Evolutionary conservation across 1,140 invertebrate genomes (phyloP).

Genomic region (Adoxophyes honmai): DNA sequence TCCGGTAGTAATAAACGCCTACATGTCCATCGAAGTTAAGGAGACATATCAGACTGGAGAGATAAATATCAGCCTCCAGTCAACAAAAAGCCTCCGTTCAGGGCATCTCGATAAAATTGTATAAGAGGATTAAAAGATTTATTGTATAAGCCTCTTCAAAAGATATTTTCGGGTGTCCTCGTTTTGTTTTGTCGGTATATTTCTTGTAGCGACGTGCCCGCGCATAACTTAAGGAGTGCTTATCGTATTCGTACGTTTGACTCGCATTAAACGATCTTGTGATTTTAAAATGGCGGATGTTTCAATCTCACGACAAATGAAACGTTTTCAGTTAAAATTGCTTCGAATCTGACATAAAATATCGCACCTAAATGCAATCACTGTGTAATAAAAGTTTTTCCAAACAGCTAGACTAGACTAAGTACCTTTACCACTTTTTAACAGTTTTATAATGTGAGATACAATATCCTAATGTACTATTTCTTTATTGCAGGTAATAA

Average conservation of each 20-base stretch:
- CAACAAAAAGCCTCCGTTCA: conserved; percentile 27
- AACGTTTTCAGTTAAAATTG: background rate
- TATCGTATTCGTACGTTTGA: conserved; percentile 54
- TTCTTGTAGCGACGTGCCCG: conserved; percentile 55
- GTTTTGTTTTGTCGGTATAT: conserved; percentile 62
- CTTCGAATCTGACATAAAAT: no score
- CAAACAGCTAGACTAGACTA: no score
- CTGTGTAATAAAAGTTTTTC: no score
- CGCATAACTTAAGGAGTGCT: conserved; percentile 62
- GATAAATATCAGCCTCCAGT: conserved; percentile 8
- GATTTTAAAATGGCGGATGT: conserved; percentile 15
- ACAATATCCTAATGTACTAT: background rate
- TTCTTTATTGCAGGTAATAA: conserved; percentile 2
- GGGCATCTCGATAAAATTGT: conserved; percentile 71
- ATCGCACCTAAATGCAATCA: no score
- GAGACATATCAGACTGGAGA: conserved; percentile 1
- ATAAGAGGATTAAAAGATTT: conserved; percentile 73
- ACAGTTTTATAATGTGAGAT: no score
- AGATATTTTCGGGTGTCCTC: conserved; percentile 62
- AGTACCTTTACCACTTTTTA: no score
- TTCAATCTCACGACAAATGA: background rate
- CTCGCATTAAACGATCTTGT: conserved; percentile 44
- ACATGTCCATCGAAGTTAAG: background rate
- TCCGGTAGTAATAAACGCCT: background rate
- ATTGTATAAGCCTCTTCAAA: conserved; percentile 67